Evolutionary conservation across 2,797 vertebrate genomes (phyloP).

Genomic region (Echeneis naucrates): DNA sequence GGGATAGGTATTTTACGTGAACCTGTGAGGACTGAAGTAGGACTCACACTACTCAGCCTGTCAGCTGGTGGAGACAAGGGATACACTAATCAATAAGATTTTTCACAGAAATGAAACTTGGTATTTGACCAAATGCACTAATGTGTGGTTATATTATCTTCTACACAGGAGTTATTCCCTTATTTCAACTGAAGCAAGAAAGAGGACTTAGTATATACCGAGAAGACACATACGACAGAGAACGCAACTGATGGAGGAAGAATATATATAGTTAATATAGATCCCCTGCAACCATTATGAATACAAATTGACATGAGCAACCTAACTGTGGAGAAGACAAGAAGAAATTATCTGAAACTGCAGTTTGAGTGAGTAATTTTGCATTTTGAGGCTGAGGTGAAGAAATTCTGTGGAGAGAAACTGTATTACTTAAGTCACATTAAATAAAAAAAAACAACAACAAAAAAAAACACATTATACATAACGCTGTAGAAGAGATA

Average conservation of each 20-base stretch:
- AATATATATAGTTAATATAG: slow-evolving; percentile 12
- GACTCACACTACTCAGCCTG: slow-evolving; percentile 44
- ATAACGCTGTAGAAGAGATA: slow-evolving; percentile 17
- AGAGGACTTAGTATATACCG: slow-evolving; percentile 2
- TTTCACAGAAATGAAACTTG: background rate
- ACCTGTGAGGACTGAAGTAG: slow-evolving; percentile 57
- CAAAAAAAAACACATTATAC: background rate
- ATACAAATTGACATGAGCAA: slow-evolving; percentile 17
- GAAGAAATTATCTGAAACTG: slow-evolving; percentile 32
- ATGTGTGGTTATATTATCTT: background rate
- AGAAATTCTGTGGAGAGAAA: slow-evolving; percentile 29
- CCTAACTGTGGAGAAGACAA: slow-evolving; percentile 9
- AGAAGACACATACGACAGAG: slow-evolving; percentile 20
- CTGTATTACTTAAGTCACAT: background rate
- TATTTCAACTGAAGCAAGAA: slow-evolving; percentile 4
- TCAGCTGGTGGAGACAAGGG: slow-evolving; percentile 19
- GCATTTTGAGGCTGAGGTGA: slow-evolving; percentile 16
- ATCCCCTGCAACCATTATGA: slow-evolving; percentile 24
- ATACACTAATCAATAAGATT: slow-evolving; percentile 13
- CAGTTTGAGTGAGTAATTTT: slow-evolving; percentile 37
- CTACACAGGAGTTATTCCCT: background rate
- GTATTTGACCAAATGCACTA: background rate
- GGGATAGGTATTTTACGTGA: slow-evolving; percentile 61
- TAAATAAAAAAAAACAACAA: slow-evolving; percentile 14
- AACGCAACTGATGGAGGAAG: slow-evolving; percentile 24